Conservation (phyloP, 1,140 invertebrate genomes). For the Kradibia gibbosae region DNA sequence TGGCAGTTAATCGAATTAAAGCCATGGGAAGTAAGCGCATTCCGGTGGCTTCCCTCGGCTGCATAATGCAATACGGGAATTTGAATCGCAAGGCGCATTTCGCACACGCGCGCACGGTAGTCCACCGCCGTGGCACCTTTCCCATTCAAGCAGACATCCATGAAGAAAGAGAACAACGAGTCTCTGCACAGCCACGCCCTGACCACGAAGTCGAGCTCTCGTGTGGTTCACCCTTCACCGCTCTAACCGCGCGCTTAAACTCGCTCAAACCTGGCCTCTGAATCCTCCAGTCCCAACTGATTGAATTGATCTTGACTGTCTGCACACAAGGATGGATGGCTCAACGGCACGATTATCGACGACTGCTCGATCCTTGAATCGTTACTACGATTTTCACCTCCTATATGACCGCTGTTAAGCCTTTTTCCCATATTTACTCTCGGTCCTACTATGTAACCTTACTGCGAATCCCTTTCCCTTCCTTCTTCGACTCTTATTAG, state of each 20-base stretch:
- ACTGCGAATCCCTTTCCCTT: too few species aligned
- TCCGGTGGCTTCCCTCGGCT: conserved; percentile 59
- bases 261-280: conserved; percentile 46
- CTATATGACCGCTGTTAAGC: too few species aligned
- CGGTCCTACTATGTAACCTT: too few species aligned
- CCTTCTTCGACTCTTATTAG: too few species aligned
- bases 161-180: conserved; percentile 37
- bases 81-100: background rate
- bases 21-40: conserved; percentile 66
- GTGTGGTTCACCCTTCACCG: conserved; percentile 36
- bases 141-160: conserved; percentile 59
- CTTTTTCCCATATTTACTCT: too few species aligned
- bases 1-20: conserved; percentile 31
- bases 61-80: conserved; percentile 24
- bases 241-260: conserved; percentile 60
- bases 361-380: background rate
- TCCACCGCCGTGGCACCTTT: conserved; percentile 63
- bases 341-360: background rate
- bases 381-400: too few species aligned
- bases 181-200: conserved; percentile 37
- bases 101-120: background rate
- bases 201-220: background rate
- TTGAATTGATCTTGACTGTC: background rate
- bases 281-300: background rate
- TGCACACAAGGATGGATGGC: background rate